Conservation (phyloP, 2,888 invertebrate species). For the Phalangium opilio region DNA sequence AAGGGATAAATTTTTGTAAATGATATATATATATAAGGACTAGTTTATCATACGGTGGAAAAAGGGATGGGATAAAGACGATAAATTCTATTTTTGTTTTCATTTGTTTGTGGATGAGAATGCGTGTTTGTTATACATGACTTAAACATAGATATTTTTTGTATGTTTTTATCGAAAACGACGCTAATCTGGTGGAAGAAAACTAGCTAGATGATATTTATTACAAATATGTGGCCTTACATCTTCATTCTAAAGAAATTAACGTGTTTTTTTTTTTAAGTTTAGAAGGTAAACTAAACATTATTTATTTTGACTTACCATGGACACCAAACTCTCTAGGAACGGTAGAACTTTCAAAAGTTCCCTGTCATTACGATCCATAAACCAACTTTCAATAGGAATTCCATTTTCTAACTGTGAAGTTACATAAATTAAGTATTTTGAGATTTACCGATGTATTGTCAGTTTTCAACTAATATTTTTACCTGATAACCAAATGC, state of each 20-base stretch:
- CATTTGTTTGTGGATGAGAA: too few relatives aligned
- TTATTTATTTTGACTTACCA: too few relatives aligned
- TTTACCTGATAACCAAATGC: conserved; percentile 76
- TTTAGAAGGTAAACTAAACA: too few relatives aligned
- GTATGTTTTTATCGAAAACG: too few relatives aligned
- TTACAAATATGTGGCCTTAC: conserved; percentile 81
- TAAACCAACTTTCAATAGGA: conserved; percentile 94
- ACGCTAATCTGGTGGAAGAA: conserved; percentile 48
- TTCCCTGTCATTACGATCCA: conserved; percentile 73
- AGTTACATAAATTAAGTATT: conserved; percentile 1
- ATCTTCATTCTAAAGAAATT: conserved; percentile 59
- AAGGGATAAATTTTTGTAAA: too few relatives aligned
- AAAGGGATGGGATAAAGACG: too few relatives aligned
- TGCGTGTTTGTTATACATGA: too few relatives aligned
- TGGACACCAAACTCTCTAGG: conserved; percentile 63
- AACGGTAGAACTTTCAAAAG: conserved; percentile 81
- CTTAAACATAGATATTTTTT: too few relatives aligned
- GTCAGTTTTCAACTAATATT: neutral
- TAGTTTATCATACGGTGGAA: too few relatives aligned
- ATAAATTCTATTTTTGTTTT: too few relatives aligned
- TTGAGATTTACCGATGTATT: conserved; percentile 18
- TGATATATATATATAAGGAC: too few relatives aligned
- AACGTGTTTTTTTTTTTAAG: conserved; percentile 3
- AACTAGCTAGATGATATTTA: conserved; percentile 74
- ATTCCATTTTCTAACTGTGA: conserved; percentile 82